These are phyloP conservation scores for Nixonia krombeini DNA, from an alignment of 1,140 invertebrate species.

Conservation along the genomic window DNA sequence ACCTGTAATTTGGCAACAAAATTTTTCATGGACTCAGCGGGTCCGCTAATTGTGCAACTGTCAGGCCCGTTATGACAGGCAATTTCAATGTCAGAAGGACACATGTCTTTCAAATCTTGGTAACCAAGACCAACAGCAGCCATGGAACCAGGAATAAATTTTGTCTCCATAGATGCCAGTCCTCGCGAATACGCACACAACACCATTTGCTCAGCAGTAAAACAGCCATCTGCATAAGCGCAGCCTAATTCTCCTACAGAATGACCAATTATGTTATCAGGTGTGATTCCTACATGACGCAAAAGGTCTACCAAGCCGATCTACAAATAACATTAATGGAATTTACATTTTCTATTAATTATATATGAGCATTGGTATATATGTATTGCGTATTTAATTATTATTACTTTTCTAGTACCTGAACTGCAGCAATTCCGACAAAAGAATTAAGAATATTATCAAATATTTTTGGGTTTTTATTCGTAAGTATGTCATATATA, in stretches of 20 bases:
- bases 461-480: constrained; percentile 80
- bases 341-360: background rate
- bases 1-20: constrained; percentile 68
- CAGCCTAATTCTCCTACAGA: constrained; percentile 85
- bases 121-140: constrained; percentile 81
- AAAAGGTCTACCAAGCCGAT: constrained; percentile 85
- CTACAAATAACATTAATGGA: constrained; percentile 47
- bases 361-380: too few relatives aligned
- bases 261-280: constrained; percentile 85
- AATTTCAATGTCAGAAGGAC: constrained; percentile 74
- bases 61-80: constrained; percentile 81
- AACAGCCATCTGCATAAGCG: constrained; percentile 85
- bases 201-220: constrained; percentile 85
- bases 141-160: constrained; percentile 86
- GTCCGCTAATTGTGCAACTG: constrained; percentile 81
- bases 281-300: constrained; percentile 75
- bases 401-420: constrained; percentile 69
- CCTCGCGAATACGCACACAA: constrained; percentile 87
- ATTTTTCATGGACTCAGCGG: constrained; percentile 64
- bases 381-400: background rate
- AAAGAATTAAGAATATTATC: constrained; percentile 90
- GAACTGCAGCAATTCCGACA: constrained; percentile 89
- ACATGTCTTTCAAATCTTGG: constrained; percentile 68
- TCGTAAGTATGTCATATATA: constrained; percentile 84
- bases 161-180: constrained; percentile 82